These are phyloP conservation scores for Machimus rusticus DNA, from an alignment of 2,888 invertebrate genomes.

Conservation along the genomic window DNA sequence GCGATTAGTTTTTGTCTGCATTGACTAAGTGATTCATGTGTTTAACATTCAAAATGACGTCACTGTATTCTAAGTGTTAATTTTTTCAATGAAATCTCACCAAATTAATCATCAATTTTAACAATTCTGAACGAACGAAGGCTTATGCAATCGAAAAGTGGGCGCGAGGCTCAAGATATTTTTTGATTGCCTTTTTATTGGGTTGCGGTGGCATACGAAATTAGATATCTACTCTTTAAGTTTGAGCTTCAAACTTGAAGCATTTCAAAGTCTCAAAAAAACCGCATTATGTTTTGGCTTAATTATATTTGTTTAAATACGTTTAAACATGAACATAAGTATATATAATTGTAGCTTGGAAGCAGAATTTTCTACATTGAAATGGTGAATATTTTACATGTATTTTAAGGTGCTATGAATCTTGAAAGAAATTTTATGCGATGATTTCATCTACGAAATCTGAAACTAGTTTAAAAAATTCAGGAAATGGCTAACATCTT, in stretches of 20 bases:
- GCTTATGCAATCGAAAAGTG: background rate
- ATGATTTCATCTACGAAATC: background rate
- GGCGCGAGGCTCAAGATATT: background rate
- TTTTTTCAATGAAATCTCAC: background rate
- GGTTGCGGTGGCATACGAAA: background rate
- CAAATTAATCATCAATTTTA: conserved; percentile 1
- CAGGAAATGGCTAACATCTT: background rate
- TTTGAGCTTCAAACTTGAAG: background rate
- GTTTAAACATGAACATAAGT: background rate
- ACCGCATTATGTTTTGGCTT: background rate
- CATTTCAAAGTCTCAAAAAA: background rate
- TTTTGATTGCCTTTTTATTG: background rate
- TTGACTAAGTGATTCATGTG: background rate
- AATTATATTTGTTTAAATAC: background rate
- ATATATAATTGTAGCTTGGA: background rate
- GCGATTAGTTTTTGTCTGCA: background rate
- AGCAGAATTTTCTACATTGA: background rate
- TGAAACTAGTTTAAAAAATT: background rate
- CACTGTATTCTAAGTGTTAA: background rate
- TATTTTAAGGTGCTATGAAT: background rate
- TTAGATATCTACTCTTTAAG: background rate
- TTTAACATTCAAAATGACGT: background rate
- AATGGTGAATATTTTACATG: background rate
- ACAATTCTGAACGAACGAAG: background rate
- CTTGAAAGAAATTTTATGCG: background rate